phyloP scores from a whole-genome alignment of 2,888 invertebrate genomes.

The Drosophila dives region DNA sequence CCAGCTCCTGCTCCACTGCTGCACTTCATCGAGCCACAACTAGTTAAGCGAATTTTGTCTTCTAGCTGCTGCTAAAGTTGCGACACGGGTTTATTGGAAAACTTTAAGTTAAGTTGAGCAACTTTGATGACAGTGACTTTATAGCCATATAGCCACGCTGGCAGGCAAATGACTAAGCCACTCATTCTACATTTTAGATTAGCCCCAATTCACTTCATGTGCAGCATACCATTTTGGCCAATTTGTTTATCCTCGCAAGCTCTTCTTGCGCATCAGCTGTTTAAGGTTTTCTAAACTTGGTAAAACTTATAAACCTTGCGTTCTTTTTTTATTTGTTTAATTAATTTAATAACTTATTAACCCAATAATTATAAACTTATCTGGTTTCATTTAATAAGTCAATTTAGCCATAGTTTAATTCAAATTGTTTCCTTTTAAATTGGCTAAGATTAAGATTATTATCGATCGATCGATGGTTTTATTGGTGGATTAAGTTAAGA shows the following conservation, averaged over 20 bases:
- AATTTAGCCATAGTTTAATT: background rate
- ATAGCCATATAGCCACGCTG: constrained; percentile 22
- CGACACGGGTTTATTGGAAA: constrained; percentile 65
- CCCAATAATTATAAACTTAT: too few relatives aligned
- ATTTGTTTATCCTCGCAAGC: constrained; percentile 60
- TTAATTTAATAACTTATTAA: too few relatives aligned
- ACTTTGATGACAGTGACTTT: constrained; percentile 41
- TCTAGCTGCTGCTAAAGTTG: constrained; percentile 28
- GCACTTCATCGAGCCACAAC: constrained; percentile 62
- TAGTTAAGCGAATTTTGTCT: constrained; percentile 71
- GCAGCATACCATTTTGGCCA: constrained; percentile 58
- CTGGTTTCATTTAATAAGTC: background rate
- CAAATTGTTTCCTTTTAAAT: too few relatives aligned
- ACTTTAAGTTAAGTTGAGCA: constrained; percentile 55
- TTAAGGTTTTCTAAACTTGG: background rate
- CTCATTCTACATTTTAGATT: background rate
- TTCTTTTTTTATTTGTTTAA: background rate
- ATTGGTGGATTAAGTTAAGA: background rate
- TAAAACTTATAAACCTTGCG: background rate
- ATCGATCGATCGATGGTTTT: background rate
- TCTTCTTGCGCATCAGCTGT: background rate
- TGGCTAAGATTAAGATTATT: too few relatives aligned
- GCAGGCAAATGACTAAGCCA: background rate
- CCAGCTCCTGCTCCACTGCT: constrained; percentile 10
- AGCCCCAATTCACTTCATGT: constrained; percentile 64